Base-by-base conservation (phyloP, 2,888 invertebrate genomes). In the Macrophya alboannulata region DNA sequence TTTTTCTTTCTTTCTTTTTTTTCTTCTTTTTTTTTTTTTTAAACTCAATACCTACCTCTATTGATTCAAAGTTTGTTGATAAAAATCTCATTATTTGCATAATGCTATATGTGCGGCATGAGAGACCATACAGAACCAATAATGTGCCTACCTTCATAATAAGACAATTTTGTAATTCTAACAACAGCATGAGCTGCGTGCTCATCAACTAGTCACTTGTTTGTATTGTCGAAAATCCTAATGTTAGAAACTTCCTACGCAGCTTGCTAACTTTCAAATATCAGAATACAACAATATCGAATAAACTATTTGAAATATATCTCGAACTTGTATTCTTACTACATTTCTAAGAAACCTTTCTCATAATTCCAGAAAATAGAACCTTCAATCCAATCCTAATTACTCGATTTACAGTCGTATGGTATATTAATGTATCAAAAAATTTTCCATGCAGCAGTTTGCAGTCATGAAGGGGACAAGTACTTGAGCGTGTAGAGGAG, bases 141-240 rank as follows among this genome's bases (percentile, higher is more conserved):
- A 88, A 91, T 88, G 92, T 92, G 92, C 91, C 92, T 92, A 84
- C 51, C 62, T 74, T 84, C 62, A 65, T 88, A 83, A 88, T 85
- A 55, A 85, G 83, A 71, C 82, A 84, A 62, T 86, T 87, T 86
- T 89, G 85, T 88, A 89, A 89, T 87, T 85, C 89, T 88, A 87
- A 89, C 89, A 90, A 90, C 89, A 89, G 88, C 90, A 89, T 89
- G 90, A 90, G 89, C 89, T 90, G 90, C 91, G 90, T 90, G 90
- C 90, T 91, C 91, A 90, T 91, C 91, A 91, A 92, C 93, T 93
- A 93, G 93, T 93, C 93, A 93, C 91, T 92, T 91, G 90, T 91
- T 92, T 91, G 90, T 91, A 91, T 89, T 89, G 88, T 89, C 87
- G 87, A 88, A 88, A 89, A 90, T 71, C 89, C 87, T 91, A 90